Conservation (phyloP, 2,113 vertebrate species). For the Cettia cetti region DNA sequence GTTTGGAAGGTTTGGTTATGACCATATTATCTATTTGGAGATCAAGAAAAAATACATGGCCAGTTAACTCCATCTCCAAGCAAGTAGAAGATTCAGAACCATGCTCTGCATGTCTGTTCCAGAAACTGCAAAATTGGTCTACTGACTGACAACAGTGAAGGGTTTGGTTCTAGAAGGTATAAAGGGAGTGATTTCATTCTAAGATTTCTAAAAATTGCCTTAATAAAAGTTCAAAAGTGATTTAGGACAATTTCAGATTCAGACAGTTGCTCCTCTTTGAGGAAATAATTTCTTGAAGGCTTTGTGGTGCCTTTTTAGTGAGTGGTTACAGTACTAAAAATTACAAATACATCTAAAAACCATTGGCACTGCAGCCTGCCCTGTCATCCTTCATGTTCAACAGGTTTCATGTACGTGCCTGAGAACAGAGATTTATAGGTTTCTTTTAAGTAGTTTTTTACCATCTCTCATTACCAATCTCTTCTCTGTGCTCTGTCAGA, state of each 20-base stretch:
- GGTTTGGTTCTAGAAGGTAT: background rate
- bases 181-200: background rate
- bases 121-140: background rate
- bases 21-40: background rate
- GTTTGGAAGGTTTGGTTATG: background rate
- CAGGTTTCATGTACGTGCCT: background rate
- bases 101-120: background rate
- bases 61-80: background rate
- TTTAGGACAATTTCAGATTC: background rate
- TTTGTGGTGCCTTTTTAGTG: background rate
- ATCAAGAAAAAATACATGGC: background rate
- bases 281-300: background rate
- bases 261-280: background rate
- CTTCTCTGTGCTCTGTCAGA: background rate
- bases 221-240: background rate
- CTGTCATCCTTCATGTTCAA: background rate
- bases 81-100: background rate
- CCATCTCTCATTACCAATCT: background rate
- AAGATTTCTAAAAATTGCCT: background rate
- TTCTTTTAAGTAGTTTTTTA: slow-evolving; percentile 30
- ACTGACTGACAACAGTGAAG: background rate
- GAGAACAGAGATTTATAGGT: background rate
- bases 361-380: background rate
- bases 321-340: background rate
- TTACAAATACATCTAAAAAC: background rate